Conservation (phyloP, 2,888 invertebrate species). For the Rambutsinella grinnellia region DNA sequence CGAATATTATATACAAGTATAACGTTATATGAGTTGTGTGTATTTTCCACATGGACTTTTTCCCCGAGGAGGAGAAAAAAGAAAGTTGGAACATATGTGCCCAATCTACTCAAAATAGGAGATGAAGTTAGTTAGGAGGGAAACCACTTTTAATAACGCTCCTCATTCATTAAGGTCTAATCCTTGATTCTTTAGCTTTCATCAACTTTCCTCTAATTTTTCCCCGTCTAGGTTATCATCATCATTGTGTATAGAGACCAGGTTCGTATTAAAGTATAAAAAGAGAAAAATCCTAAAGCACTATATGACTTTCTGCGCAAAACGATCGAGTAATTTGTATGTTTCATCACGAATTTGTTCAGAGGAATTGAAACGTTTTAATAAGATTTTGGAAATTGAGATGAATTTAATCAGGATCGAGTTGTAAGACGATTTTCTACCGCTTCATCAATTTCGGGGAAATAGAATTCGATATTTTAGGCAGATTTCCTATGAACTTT, state of each 20-base stretch:
- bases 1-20: neutral
- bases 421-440: neutral
- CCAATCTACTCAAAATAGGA: conserved; percentile 1
- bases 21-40: neutral
- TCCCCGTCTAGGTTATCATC: no score
- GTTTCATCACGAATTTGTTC: conserved; percentile 11
- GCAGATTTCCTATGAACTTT: no score
- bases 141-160: conserved; percentile 25
- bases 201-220: conserved; percentile 18
- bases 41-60: neutral
- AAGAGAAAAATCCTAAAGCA: neutral
- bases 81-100: conserved; percentile 15
- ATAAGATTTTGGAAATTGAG: conserved; percentile 3
- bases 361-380: neutral
- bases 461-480: no score
- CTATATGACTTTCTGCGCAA: neutral
- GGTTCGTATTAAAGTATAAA: no score
- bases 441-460: no score
- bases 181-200: conserved; percentile 21
- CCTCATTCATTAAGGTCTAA: conserved; percentile 20
- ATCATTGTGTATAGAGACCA: no score
- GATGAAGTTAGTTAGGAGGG: neutral
- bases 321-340: conserved; percentile 13
- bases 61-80: conserved; percentile 24
- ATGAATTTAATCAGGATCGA: neutral